Base-by-base conservation (phyloP, 1,140 invertebrate species). In the Mya arenaria region DNA sequence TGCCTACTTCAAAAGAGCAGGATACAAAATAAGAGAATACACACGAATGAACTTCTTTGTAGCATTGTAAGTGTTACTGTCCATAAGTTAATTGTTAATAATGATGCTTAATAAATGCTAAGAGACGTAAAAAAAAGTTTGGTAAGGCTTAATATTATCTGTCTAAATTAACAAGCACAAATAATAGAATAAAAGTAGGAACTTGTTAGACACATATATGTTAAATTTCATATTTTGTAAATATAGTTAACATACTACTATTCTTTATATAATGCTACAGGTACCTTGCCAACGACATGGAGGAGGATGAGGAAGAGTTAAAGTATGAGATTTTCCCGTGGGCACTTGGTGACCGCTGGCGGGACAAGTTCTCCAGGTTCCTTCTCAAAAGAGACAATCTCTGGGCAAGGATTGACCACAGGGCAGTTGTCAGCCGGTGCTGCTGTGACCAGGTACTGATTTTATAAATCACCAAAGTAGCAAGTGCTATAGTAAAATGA, bases 231-330 rank as follows among this genome's bases (percentile, higher is more conserved):
- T 41, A 34, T 34, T n/a, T 13, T 68, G 30, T 68, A 13, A 4
- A 37, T 68, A n/a, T n/a, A n/a, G n/a, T n/a, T n/a, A n/a, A n/a
- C n/a, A n/a, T n/a, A n/a, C n/a, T n/a, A n/a, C n/a, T n/a, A n/a
- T n/a, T n/a, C 44, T 48, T 48, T 48, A 15, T 48, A 48, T 62
- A 17, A 17, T 32, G 52, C 83, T 83, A 48, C 73, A 94, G 94
- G 63, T 94, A 94, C 86, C 88, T 95, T 36, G 94, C 94, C 25
- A 94, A 94, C 89, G 94, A 94, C 77, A 94, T 95, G 92, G 94
- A 95, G 86, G 94, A 95, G 86, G 94, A 95, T 86, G 93, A 94
- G 48, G 93, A 94, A 81, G 92, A 94, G 52, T 84, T 92, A 15
- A 94, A 94, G 85, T 92, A 92, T 85, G 93, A 94, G 84, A 92